Base-by-base conservation (phyloP, 1,140 invertebrate species). In the Drosophila ambigua region DNA sequence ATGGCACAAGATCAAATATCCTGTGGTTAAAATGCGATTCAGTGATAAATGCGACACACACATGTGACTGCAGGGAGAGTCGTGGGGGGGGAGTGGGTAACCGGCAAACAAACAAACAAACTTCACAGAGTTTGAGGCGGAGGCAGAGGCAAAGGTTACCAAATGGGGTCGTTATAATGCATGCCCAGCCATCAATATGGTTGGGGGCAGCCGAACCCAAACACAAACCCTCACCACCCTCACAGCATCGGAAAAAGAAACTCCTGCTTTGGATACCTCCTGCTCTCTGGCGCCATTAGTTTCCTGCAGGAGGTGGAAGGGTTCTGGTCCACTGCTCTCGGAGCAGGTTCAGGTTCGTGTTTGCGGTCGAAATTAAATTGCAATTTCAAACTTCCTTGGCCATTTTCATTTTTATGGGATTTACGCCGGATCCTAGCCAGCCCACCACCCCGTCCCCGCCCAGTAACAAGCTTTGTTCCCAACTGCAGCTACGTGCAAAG, bases 1-100 rank as follows among this genome's bases (percentile, higher is more conserved):
- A 88, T 88, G 83, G 83, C 83, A 88, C 59, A 65, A 83, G 83
- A 88, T 88, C 83, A 88, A 88, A 88, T 88, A 88, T 88, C 83
- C 83, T 88, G 83, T 88, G 83, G 83, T 79, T 88, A 88, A 79
- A 88, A 79, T 83, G 76, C 84, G 79, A 88, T 88, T 88, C 83
- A 62, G 71, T 88, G 83, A 88, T 88, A 88, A 88, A 88, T 88
- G 83, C 72, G 76, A 73, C 72, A 81, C 75, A 88, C 73, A 85
- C 11, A 13, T 65, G 73, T 58, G 54, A 61, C 55, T 44, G 7
- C 31, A 31, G 15, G 52, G 49, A 41, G 41, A 13, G 23, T 20
- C 20, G n/a, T n/a, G 20, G 20, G 35, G 9, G 0, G n/a, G 51
- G 28, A 15, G 43, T 11, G 31, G 11, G 11, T 35, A 3, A 4